phyloP scores from a whole-genome alignment of 2,113 vertebrate species.

The Oxyruncus cristatus region DNA sequence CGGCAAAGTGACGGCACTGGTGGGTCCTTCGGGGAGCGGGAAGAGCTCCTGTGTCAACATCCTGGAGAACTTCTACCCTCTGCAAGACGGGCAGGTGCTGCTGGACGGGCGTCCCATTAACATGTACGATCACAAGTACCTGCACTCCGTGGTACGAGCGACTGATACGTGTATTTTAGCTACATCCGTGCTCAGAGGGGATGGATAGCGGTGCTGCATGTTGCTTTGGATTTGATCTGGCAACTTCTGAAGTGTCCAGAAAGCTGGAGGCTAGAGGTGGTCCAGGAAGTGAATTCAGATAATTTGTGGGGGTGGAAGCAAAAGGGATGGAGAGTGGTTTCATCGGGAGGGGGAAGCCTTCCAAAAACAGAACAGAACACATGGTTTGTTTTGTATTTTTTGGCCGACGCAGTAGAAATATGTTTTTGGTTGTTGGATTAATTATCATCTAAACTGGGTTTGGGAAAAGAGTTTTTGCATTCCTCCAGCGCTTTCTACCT shows the following conservation, averaged over 20 bases:
- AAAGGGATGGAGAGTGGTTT: not conserved
- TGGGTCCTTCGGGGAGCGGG: slow-evolving; percentile 93
- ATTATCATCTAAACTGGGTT: not conserved
- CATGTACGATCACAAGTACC: slow-evolving; percentile 85
- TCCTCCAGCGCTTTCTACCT: not conserved
- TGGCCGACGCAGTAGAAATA: not conserved
- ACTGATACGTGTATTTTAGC: not conserved
- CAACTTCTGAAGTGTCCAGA: not conserved
- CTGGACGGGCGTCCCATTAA: slow-evolving; percentile 86
- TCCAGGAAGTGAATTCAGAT: not conserved
- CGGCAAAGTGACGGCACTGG: slow-evolving; percentile 89
- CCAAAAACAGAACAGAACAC: not conserved
- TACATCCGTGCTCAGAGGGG: not conserved
- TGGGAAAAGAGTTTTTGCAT: not conserved
- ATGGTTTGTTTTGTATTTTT: not conserved
- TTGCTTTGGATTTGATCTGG: not conserved
- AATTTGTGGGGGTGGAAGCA: not conserved
- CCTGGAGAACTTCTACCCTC: slow-evolving; percentile 92
- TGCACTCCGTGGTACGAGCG: slow-evolving; percentile 87
- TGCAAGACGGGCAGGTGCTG: slow-evolving; percentile 87
- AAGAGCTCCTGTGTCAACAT: slow-evolving; percentile 96
- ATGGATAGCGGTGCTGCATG: not conserved
- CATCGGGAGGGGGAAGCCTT: not conserved
- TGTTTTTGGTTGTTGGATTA: not conserved
- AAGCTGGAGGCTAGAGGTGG: not conserved